Evolutionary conservation across 2,113 vertebrate genomes (phyloP).

Genomic region (Patagioenas fasciata): DNA sequence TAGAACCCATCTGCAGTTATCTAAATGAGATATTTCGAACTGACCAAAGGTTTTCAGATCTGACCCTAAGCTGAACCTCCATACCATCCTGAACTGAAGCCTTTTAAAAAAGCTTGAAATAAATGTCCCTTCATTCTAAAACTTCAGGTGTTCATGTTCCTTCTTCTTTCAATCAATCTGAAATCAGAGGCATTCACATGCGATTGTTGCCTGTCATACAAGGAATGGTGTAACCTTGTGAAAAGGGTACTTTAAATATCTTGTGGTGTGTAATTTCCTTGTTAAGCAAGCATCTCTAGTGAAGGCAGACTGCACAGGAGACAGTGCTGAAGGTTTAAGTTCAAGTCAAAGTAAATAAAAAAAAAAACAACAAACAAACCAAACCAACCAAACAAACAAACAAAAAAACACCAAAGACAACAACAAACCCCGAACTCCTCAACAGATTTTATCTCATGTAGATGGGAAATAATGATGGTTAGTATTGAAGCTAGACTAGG

Average conservation of each 20-base stretch:
- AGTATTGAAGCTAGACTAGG: background rate
- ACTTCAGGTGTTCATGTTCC: background rate
- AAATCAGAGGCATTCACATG: background rate
- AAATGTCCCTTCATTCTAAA: background rate
- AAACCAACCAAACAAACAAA: background rate
- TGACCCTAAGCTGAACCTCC: background rate
- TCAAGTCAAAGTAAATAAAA: background rate
- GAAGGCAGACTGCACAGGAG: background rate
- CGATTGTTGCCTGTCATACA: background rate
- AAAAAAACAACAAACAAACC: background rate
- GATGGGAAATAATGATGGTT: background rate
- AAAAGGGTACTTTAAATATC: background rate
- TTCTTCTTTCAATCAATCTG: background rate
- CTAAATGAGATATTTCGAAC: background rate
- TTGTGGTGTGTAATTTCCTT: background rate
- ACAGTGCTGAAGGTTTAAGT: background rate
- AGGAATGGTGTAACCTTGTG: background rate
- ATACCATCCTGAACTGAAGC: background rate
- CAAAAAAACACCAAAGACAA: no score
- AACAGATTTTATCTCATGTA: background rate
- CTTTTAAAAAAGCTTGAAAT: background rate
- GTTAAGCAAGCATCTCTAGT: background rate
- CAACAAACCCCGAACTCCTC: rapidly evolving
- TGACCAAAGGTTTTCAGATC: background rate
- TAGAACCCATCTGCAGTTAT: background rate